Evolutionary conservation across 2,113 vertebrate species (phyloP), one percentile per base, ranked within the genome.

Genomic region (Scomber japonicus): DNA sequence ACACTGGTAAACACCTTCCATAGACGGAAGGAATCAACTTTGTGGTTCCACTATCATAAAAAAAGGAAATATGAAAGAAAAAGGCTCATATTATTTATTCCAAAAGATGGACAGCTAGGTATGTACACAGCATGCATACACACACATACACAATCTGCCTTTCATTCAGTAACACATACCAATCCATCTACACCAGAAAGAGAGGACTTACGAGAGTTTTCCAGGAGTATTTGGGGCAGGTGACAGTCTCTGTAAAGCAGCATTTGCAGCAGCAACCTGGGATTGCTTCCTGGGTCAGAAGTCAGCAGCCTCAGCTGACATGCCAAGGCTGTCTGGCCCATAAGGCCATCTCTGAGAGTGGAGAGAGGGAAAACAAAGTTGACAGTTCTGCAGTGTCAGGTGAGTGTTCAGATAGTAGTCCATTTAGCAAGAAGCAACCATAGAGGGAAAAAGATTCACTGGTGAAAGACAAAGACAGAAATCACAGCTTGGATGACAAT

Each of bases 271-370:
- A 99, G 94, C 86, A 99, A 94, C 90, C 94, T 95, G 88, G 96
- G 95, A 92, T 96, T 96, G 92, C 90, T 95, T 85, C 87, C 92
- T 0, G 97, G 97, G 92, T 97, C 97, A 93, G 96, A 97, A 93
- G 96, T 95, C 80, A 98, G 93, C 83, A 99, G 94, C 92, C 95
- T 97, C 89, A 99, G 94, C 57, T 96, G 96, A 94, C 96, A 96
- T 76, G 93, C 81, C 67, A 93, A 74, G 69, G 94, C 93, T 87
- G 94, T 90, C 92, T 92, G 93, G 91, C 93, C 92, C 83, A 89
- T 70, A 93, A 95, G 94, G 75, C 93, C 90, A 81, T 90, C 92
- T 93, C 97, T 98, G 95, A 94, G 87, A 95, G 95, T 87, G 93
- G 62, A 78, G 49, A 68, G 35, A 84, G 72, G 74, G 57, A 88